phyloP scores from a whole-genome alignment of 2,113 vertebrate genomes.

The Hiodon tergisus region DNA sequence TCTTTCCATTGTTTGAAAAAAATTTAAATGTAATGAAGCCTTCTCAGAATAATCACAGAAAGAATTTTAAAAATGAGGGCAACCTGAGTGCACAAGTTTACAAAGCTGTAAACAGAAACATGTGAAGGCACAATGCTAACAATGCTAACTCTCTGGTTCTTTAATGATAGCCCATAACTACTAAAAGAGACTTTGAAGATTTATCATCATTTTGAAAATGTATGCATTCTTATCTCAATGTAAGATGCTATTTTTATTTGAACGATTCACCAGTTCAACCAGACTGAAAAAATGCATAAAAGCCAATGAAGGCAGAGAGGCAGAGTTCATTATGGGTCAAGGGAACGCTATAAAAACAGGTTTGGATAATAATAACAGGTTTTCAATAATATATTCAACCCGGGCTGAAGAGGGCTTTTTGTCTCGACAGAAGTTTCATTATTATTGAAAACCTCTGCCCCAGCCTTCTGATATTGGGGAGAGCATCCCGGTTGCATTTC shows the following conservation, averaged over 20 bases:
- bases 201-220: too few species aligned
- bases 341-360: neutral
- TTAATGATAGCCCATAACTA: too few species aligned
- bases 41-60: too few species aligned
- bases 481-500: conserved; percentile 24
- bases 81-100: too few species aligned
- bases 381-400: neutral
- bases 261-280: neutral
- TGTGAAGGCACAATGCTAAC: too few species aligned
- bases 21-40: too few species aligned
- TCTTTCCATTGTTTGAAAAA: neutral
- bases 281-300: neutral
- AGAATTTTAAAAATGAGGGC: too few species aligned
- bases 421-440: conserved; percentile 51
- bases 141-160: too few species aligned
- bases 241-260: neutral
- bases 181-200: too few species aligned
- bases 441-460: conserved; percentile 44
- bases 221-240: neutral
- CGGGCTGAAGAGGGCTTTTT: conserved; percentile 39
- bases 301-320: neutral
- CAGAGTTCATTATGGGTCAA: neutral
- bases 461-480: conserved; percentile 19
- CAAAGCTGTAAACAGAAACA: too few species aligned
- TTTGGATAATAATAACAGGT: conserved; percentile 42